Evolutionary conservation across 35 echinoderm and acorn worm genomes (phyloP).

Genomic region (Stichopus chloronotus): DNA sequence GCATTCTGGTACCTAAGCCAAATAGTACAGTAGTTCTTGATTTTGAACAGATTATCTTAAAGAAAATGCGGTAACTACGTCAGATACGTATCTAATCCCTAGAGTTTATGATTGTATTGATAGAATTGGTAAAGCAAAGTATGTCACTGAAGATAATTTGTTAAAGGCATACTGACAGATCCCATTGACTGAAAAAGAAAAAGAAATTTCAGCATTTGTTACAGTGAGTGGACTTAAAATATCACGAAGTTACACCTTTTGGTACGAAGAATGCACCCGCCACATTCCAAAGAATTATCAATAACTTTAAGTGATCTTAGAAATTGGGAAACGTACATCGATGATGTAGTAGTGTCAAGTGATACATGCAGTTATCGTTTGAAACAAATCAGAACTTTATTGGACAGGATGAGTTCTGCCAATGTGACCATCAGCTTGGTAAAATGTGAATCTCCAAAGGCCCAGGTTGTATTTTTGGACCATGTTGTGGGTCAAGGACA

Average conservation of each 20-base stretch:
- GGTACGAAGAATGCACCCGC: conserved; percentile 75
- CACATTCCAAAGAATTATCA: conserved; percentile 78
- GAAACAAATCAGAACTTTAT: conserved; percentile 1
- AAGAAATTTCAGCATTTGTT: conserved; percentile 67
- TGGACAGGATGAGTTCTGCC: conserved; percentile 55
- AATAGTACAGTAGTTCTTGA: conserved; percentile 31
- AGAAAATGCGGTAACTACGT: conserved; percentile 61
- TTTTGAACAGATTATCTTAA: conserved; percentile 73
- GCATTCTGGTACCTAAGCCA: conserved; percentile 63
- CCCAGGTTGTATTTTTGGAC: conserved; percentile 58
- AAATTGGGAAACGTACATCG: conserved; percentile 61
- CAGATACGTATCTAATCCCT: conserved; percentile 52
- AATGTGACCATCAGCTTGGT: conserved; percentile 64
- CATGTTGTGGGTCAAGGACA: conserved; percentile 66
- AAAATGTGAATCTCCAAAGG: conserved; percentile 60
- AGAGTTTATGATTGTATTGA: conserved; percentile 33
- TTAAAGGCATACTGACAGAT: conserved; percentile 57
- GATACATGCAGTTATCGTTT: conserved; percentile 62
- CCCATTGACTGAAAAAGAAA: conserved; percentile 46
- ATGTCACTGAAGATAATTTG: conserved; percentile 31
- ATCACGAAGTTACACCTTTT: conserved; percentile 76
- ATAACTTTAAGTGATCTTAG: conserved; percentile 12
- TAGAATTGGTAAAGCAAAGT: conserved; percentile 34
- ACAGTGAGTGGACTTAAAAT: conserved; percentile 49
- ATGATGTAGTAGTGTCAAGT: conserved; percentile 68